Conservation (phyloP, 2,888 invertebrate species). For the Tetragonula carbonaria region DNA sequence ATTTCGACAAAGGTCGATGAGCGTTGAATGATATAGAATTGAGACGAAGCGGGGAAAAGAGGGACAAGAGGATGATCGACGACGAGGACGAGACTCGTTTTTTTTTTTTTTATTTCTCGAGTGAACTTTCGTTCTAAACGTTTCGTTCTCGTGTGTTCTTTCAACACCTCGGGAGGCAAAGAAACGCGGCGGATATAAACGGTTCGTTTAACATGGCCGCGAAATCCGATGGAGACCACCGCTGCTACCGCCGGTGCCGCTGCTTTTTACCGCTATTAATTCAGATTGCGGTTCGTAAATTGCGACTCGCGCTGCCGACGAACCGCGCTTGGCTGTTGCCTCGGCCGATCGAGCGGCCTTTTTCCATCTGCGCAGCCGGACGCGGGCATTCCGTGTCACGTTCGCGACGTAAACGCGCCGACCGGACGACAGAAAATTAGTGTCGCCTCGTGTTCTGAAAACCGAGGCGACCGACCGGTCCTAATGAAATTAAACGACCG, state of each 20-base stretch:
- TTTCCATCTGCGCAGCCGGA: slow-evolving; percentile 15
- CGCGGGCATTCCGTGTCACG: slow-evolving; percentile 58
- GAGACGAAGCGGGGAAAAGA: slow-evolving; percentile 31
- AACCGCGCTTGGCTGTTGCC: neutral
- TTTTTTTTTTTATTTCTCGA: slow-evolving; percentile 14
- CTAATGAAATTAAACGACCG: slow-evolving; percentile 67
- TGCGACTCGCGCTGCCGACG: slow-evolving; percentile 25
- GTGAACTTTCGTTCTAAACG: slow-evolving; percentile 24
- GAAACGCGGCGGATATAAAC: slow-evolving; percentile 33
- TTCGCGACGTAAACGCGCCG: slow-evolving; percentile 50
- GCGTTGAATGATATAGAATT: slow-evolving; percentile 23
- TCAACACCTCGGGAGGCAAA: slow-evolving; percentile 54
- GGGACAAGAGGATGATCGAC: slow-evolving; percentile 38
- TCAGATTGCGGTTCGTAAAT: slow-evolving; percentile 61
- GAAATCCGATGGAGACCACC: slow-evolving; percentile 49
- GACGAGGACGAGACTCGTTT: neutral
- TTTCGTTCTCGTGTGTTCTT: slow-evolving; percentile 26
- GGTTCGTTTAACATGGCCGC: slow-evolving; percentile 56
- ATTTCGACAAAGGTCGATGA: slow-evolving; percentile 8
- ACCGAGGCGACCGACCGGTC: slow-evolving; percentile 8
- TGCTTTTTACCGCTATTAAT: slow-evolving; percentile 54
- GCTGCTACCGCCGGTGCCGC: neutral
- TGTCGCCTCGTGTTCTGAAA: slow-evolving; percentile 44
- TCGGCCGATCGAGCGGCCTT: slow-evolving; percentile 1
- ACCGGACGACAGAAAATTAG: slow-evolving; percentile 68